Conservation (phyloP, 2,797 vertebrate species). For the Ambastaia sidthimunki region DNA sequence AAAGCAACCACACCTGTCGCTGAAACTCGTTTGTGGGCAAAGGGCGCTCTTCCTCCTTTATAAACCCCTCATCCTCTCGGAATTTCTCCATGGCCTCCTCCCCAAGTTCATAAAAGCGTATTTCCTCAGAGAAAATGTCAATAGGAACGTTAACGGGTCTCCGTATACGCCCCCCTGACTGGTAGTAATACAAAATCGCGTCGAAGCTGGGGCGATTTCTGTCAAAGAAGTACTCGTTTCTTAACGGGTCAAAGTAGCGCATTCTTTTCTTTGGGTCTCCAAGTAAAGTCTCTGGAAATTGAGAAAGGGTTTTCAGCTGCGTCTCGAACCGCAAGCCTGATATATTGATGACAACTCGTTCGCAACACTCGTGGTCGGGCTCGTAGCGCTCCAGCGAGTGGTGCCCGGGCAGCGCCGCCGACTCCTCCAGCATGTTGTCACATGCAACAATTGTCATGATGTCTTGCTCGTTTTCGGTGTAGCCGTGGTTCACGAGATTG, state of each 20-base stretch:
- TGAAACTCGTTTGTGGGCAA: conserved; percentile 93
- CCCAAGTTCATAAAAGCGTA: conserved; percentile 96
- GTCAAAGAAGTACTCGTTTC: conserved; percentile 99
- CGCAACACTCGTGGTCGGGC: conserved; percentile 93
- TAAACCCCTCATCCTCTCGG: conserved; percentile 96
- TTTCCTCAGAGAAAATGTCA: conserved; percentile 98
- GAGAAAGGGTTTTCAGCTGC: conserved; percentile 94
- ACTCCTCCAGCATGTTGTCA: conserved; percentile 89
- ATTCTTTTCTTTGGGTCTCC: conserved; percentile 96
- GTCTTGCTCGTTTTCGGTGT: conserved; percentile 82
- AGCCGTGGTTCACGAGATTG: conserved; percentile 85
- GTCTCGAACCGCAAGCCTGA: conserved; percentile 97
- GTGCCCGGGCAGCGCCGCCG: conserved; percentile 80
- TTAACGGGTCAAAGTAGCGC: conserved; percentile 96
- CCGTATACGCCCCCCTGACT: conserved; percentile 94
- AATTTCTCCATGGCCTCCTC: conserved; percentile 99
- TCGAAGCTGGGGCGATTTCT: conserved; percentile 97
- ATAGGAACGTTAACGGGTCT: conserved; percentile 97
- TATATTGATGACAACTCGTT: conserved; percentile 98
- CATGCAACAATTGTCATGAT: conserved; percentile 92
- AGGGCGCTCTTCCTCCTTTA: conserved; percentile 95
- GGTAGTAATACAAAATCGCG: conserved; percentile 98
- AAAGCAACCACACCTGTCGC: conserved; percentile 96
- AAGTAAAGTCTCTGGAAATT: conserved; percentile 95
- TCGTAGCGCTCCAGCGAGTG: conserved; percentile 81